Evolutionary conservation across 2,113 vertebrate genomes (phyloP).

Genomic region (Noctilio leporinus): DNA sequence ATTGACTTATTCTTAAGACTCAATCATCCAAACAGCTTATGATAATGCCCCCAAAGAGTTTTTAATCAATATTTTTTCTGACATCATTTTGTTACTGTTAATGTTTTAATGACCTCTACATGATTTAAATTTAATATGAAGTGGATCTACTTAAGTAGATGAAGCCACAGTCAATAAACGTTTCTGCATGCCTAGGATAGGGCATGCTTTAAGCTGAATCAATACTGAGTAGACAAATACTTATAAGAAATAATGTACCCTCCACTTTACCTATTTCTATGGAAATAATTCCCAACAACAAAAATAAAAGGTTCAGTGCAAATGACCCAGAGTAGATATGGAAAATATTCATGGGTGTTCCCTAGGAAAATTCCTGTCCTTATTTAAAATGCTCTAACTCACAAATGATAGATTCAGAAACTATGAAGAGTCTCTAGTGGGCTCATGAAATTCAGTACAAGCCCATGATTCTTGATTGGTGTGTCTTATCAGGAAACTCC

Average conservation of each 20-base stretch:
- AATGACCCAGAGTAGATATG: slow-evolving; percentile 29
- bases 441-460: neutral
- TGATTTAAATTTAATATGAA: neutral
- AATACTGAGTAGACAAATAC: neutral
- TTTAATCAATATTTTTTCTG: slow-evolving; percentile 2
- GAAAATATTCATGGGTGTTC: slow-evolving; percentile 70
- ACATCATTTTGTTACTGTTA: neutral
- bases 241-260: neutral
- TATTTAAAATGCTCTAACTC: neutral
- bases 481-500: slow-evolving; percentile 28
- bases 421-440: slow-evolving; percentile 15
- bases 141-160: neutral
- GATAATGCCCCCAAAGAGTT: neutral
- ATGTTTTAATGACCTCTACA: neutral
- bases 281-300: slow-evolving; percentile 36
- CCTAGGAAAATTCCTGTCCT: slow-evolving; percentile 64
- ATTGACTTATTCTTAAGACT: neutral
- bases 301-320: slow-evolving; percentile 49
- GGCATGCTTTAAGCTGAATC: neutral
- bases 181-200: neutral
- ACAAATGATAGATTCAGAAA: slow-evolving; percentile 41
- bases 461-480: neutral
- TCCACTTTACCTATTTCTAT: slow-evolving; percentile 33
- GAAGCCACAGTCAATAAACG: neutral
- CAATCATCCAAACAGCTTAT: neutral